These are phyloP conservation scores for Ia io DNA, from an alignment of 2,113 vertebrate species.

Conservation along the genomic window DNA sequence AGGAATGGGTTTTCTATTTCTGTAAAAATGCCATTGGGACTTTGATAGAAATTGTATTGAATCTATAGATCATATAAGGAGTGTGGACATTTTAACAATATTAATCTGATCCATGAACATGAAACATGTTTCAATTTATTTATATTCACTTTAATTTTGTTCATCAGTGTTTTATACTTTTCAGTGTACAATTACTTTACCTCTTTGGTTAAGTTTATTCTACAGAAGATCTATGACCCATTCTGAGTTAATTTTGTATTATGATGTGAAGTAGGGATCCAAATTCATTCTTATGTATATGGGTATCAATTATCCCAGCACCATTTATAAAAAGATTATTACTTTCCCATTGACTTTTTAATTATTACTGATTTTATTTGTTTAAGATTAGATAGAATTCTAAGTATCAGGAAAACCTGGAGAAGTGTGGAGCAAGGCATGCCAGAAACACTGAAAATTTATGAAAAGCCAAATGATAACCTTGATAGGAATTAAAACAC, in stretches of 20 bases:
- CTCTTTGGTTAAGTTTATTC: background rate
- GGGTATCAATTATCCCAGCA: background rate
- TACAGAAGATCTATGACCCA: background rate
- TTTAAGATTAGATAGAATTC: constrained; percentile 6
- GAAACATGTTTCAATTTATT: background rate
- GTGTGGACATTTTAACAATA: background rate
- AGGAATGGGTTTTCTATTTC: background rate
- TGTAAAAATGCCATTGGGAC: background rate
- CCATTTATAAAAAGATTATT: background rate
- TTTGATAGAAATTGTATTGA: background rate
- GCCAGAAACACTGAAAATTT: background rate
- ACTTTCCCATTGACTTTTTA: background rate
- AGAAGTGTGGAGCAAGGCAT: background rate
- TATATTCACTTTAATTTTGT: background rate
- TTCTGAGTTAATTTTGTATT: background rate
- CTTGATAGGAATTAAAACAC: background rate
- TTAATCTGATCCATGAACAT: background rate
- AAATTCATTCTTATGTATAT: background rate
- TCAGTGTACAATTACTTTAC: background rate
- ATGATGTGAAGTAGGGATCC: background rate
- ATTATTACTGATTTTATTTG: background rate
- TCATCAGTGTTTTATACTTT: background rate
- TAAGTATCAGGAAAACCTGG: background rate
- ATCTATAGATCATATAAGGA: background rate
- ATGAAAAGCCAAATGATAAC: background rate